These are phyloP conservation scores for Trissonchulus latispiculum DNA, from an alignment of 2,888 invertebrate species.

Conservation along the genomic window DNA sequence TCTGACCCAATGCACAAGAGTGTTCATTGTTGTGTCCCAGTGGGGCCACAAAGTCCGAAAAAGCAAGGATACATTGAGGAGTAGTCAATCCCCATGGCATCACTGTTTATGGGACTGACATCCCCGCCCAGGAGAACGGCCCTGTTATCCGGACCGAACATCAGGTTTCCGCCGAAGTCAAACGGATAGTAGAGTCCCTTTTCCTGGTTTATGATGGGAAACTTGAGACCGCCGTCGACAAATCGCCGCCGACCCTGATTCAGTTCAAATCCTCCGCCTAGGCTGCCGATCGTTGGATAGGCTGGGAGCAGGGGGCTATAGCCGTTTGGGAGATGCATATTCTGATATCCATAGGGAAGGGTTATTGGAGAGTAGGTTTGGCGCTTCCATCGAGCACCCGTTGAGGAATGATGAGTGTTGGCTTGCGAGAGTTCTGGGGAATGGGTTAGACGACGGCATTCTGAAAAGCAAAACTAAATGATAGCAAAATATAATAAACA, in stretches of 20 bases:
- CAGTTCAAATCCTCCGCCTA: neutral
- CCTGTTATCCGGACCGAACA: neutral
- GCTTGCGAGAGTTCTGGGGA: too few relatives aligned
- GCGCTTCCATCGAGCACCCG: neutral
- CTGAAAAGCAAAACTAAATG: too few relatives aligned
- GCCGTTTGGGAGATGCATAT: neutral
- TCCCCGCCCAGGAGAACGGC: neutral
- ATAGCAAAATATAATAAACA: too few relatives aligned
- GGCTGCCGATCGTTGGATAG: neutral
- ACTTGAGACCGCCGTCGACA: neutral
- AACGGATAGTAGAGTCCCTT: neutral
- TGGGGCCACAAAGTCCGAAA: neutral
- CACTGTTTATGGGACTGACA: neutral
- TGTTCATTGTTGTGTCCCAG: too few relatives aligned
- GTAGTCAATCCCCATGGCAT: neutral
- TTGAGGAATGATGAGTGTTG: too few relatives aligned
- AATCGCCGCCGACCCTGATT: neutral
- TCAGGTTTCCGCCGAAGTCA: neutral
- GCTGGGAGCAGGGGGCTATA: neutral
- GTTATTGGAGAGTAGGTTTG: neutral
- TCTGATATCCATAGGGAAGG: neutral
- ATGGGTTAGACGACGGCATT: too few relatives aligned
- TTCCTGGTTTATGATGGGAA: neutral
- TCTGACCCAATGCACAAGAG: too few relatives aligned
- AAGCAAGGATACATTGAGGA: neutral